A percentile compares a stretch with the other conserved stretches of the same genome.
Evolutionary conservation across 2,113 vertebrate species (phyloP).

Genomic region (Eretmochelys imbricata): DNA sequence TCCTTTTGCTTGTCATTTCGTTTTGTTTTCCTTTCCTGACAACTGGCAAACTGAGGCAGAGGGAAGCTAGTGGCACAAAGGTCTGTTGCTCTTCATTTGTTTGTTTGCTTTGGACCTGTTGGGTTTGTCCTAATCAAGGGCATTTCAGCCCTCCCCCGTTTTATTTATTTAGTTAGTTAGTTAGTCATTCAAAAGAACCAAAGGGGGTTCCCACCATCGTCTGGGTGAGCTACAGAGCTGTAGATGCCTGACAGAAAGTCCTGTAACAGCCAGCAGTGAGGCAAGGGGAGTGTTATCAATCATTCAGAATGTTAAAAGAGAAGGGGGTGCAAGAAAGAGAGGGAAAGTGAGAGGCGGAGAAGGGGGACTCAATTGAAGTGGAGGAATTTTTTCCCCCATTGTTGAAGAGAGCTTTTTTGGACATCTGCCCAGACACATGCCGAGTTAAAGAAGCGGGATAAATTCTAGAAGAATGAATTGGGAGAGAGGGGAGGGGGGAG

Average conservation of each 20-base stretch:
- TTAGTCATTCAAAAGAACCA: constrained; percentile 83
- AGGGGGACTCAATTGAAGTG: constrained; percentile 66
- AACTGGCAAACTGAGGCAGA: background rate
- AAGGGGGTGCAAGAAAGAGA: constrained; percentile 73
- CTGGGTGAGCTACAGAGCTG: constrained; percentile 76
- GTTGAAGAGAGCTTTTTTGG: constrained; percentile 86
- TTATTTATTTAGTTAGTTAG: constrained; percentile 29
- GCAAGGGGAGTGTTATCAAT: constrained; percentile 74
- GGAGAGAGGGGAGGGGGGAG: constrained; percentile 66
- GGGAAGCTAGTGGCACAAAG: constrained; percentile 71
- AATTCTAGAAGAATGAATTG: constrained; percentile 82
- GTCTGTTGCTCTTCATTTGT: constrained; percentile 87
- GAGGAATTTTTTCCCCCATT: constrained; percentile 73
- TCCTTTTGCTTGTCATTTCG: constrained; percentile 43
- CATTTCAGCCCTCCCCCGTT: constrained; percentile 52
- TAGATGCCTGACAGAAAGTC: constrained; percentile 82
- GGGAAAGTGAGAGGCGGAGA: constrained; percentile 48
- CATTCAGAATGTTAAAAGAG: constrained; percentile 76
- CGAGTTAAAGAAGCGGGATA: constrained; percentile 83
- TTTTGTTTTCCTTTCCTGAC: background rate
- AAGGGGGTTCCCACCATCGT: constrained; percentile 75
- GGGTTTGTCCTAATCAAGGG: constrained; percentile 81
- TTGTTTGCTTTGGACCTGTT: constrained; percentile 90
- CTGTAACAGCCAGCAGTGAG: constrained; percentile 64
- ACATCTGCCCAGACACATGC: constrained; percentile 98